Conservation (phyloP, 1,140 invertebrate genomes). For the Drosophila micromelanica region DNA sequence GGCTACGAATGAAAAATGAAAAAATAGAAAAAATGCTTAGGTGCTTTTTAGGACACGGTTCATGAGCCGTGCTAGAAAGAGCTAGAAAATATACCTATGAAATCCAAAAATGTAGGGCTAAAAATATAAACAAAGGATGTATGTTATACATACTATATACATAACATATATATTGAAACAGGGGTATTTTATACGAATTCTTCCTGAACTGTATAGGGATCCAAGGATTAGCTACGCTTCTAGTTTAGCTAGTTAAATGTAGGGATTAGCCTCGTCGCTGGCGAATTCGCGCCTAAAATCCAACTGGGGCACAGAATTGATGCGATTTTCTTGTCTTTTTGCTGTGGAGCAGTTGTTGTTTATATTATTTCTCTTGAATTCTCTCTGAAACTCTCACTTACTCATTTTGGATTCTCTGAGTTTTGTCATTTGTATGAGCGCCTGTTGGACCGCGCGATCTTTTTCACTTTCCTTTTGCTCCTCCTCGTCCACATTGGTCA, state of each 20-base stretch:
- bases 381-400: neutral
- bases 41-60: too few species aligned
- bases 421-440: too few species aligned
- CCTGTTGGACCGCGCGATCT: slow-evolving; percentile 18
- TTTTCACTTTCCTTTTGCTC: slow-evolving; percentile 5
- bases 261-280: slow-evolving; percentile 48
- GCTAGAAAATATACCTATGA: too few species aligned
- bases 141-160: neutral
- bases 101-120: too few species aligned
- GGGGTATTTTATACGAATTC: too few species aligned
- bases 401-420: neutral
- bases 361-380: too few species aligned
- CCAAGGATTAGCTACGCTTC: too few species aligned
- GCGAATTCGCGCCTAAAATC: slow-evolving; percentile 36
- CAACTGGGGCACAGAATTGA: slow-evolving; percentile 3
- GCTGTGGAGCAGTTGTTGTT: neutral
- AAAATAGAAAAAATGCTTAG: too few species aligned
- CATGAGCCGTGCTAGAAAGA: too few species aligned
- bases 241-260: slow-evolving; percentile 14
- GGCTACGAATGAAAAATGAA: too few species aligned
- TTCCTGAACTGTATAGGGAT: slow-evolving; percentile 4
- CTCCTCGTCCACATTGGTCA: slow-evolving; percentile 16
- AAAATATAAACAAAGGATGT: neutral
- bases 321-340: neutral
- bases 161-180: neutral